Conservation (phyloP, 2,888 invertebrate species). For the Melanotus villosus region DNA sequence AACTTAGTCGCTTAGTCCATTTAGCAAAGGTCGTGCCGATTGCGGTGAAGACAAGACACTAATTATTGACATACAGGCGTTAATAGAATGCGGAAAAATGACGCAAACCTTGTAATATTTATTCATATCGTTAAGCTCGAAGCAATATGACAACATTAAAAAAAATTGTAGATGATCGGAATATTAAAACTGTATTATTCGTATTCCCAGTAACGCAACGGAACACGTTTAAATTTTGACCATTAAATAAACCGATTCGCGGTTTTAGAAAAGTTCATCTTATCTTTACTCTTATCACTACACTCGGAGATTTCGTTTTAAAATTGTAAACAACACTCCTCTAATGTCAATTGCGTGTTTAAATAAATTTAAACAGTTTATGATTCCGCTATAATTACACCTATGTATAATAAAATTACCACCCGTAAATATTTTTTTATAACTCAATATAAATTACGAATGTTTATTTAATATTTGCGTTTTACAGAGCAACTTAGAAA, state of each 20-base stretch:
- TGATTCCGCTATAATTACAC: background rate
- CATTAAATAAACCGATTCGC: background rate
- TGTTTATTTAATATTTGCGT: too few species aligned
- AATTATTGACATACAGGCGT: background rate
- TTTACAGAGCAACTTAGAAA: too few species aligned
- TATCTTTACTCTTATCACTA: conserved; percentile 11
- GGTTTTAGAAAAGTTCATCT: background rate
- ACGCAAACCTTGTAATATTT: conserved; percentile 28
- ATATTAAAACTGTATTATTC: conserved; percentile 5
- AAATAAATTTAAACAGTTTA: background rate
- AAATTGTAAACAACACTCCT: conserved; percentile 6
- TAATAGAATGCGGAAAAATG: conserved; percentile 35
- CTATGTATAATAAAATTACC: background rate
- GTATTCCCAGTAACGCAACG: too few species aligned
- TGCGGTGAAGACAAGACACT: background rate
- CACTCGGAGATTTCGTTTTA: conserved; percentile 2
- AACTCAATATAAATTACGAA: too few species aligned
- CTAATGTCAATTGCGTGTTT: background rate
- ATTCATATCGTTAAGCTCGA: conserved; percentile 13
- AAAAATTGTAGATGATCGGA: background rate
- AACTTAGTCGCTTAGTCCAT: too few species aligned
- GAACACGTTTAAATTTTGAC: background rate
- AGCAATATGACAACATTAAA: background rate
- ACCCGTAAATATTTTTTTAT: background rate
- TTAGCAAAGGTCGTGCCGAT: background rate